phyloP scores from a whole-genome alignment of 2,113 vertebrate genomes.

The Saccopteryx bilineata region DNA sequence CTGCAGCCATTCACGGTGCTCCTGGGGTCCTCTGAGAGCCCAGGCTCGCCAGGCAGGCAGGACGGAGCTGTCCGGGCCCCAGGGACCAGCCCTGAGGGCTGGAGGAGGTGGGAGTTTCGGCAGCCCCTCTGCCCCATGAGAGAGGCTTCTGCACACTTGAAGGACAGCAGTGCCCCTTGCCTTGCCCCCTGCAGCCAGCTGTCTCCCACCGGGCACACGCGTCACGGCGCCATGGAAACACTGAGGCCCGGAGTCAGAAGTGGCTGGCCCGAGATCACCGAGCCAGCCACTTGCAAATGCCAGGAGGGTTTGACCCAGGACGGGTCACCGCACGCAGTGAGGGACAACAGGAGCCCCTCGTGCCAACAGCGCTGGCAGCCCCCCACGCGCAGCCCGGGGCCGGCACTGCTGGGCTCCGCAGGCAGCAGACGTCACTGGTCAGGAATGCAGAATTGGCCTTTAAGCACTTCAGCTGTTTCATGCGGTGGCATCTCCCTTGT shows the following conservation, averaged over 20 bases:
- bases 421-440: background rate
- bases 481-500: background rate
- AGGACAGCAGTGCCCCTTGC: background rate
- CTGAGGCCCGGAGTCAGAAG: background rate
- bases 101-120: accelerated
- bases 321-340: accelerated
- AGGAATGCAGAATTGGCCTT: conserved; percentile 64
- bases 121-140: background rate
- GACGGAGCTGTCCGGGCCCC: background rate
- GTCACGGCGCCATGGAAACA: accelerated
- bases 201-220: background rate
- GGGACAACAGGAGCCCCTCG: background rate
- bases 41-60: background rate
- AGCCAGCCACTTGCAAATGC: background rate
- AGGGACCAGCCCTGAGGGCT: background rate
- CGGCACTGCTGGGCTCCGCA: background rate
- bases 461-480: conserved; percentile 52
- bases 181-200: accelerated
- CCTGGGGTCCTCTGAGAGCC: accelerated
- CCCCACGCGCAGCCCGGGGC: no score
- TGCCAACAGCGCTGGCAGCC: accelerated
- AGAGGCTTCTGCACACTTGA: no score
- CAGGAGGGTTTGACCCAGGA: background rate
- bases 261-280: background rate
- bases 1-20: accelerated